A percentile compares a stretch with the other conserved stretches of the same genome.
These are phyloP conservation scores for Drosophila mulleri DNA, from an alignment of 2,888 invertebrate species.

Conservation along the genomic window DNA sequence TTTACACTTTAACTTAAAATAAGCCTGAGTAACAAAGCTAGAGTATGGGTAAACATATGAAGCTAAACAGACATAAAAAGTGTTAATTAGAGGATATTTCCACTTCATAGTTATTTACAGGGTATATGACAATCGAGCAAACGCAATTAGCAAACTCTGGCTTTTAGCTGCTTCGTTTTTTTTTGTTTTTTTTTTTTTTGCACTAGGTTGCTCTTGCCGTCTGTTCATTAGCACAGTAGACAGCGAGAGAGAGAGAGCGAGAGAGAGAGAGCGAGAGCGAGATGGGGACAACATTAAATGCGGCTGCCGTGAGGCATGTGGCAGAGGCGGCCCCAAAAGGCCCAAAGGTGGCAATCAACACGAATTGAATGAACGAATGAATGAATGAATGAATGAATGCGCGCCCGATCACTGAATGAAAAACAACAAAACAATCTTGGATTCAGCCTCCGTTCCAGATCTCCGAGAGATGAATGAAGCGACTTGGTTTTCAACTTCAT, in stretches of 20 bases:
- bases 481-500: constrained; percentile 32
- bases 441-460: constrained; percentile 15
- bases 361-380: constrained; percentile 67
- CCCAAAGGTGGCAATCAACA: constrained; percentile 77
- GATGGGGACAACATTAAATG: constrained; percentile 13
- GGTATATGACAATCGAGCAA: constrained; percentile 19
- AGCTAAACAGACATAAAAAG: neutral
- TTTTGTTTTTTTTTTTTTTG: constrained; percentile 62
- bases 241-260: constrained; percentile 8
- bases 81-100: neutral
- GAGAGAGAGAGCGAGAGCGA: constrained; percentile 2
- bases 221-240: constrained; percentile 67
- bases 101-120: neutral
- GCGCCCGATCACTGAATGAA: constrained; percentile 46
- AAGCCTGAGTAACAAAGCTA: neutral
- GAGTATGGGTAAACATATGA: neutral
- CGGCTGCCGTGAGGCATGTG: constrained; percentile 40
- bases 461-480: constrained; percentile 54
- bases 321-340: constrained; percentile 42
- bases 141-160: neutral
- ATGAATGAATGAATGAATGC: constrained; percentile 53
- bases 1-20: neutral
- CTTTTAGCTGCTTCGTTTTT: neutral
- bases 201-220: constrained; percentile 60
- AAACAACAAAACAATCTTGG: constrained; percentile 7